Conservation (phyloP, 2,888 invertebrate species). For the Rhyacophila evoluta region DNA sequence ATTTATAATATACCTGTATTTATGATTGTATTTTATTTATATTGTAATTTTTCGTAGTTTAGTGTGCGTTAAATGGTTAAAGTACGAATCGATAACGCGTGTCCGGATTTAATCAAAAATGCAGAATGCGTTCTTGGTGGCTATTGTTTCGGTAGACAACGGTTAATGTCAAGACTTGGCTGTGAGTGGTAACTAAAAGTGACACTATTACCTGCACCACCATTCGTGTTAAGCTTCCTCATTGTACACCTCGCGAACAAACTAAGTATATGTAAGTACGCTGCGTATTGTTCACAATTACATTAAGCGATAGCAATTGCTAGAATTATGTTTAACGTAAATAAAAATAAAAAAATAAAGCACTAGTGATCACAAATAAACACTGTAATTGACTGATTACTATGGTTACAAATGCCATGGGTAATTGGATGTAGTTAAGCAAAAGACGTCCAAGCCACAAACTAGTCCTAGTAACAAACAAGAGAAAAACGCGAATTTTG, state of each 20-base stretch:
- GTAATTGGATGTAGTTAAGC: too few species aligned
- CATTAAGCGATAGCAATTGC: neutral
- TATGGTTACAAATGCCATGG: too few species aligned
- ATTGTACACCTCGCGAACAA: neutral
- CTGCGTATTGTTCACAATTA: neutral
- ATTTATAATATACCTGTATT: neutral
- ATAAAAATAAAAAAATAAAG: neutral
- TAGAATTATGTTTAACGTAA: neutral
- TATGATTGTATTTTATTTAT: neutral
- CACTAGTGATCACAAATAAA: neutral
- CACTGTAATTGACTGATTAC: too few species aligned
- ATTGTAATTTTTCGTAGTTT: neutral
- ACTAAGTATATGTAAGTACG: neutral
- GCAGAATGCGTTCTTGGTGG: neutral
- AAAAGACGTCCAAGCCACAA: too few species aligned
- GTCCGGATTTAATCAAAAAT: conserved; percentile 2
- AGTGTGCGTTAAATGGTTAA: neutral
- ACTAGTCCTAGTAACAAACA: too few species aligned
- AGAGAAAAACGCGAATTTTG: too few species aligned
- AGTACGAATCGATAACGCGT: neutral
- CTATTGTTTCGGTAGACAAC: neutral
- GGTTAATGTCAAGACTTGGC: neutral
- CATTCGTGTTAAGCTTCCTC: neutral
- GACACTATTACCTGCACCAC: neutral
- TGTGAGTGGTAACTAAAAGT: neutral